A percentile compares a stretch with the other conserved stretches of the same genome.
phyloP scores from a whole-genome alignment of 2,888 invertebrate genomes.

The Tyria jacobaeae region DNA sequence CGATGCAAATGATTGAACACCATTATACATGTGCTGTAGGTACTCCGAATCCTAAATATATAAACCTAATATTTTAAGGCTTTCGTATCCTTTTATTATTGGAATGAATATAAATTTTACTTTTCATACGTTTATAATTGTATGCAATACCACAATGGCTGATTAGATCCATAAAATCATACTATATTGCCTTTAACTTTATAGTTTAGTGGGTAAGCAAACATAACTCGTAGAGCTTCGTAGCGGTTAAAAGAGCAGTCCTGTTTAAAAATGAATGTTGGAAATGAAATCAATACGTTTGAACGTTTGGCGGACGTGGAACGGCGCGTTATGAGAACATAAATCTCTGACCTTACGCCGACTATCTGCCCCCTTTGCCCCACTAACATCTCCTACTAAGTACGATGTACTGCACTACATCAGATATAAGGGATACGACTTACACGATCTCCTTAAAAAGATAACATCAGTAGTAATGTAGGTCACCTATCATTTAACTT shows the following conservation, averaged over 20 bases:
- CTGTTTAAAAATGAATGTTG: slow-evolving; percentile 76
- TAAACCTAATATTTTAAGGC: neutral
- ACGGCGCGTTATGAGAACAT: slow-evolving; percentile 80
- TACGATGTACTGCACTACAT: slow-evolving; percentile 70
- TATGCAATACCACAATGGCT: neutral
- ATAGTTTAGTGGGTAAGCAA: slow-evolving; percentile 17
- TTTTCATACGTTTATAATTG: neutral
- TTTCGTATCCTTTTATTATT: neutral
- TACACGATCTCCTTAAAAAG: slow-evolving; percentile 35
- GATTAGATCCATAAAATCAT: slow-evolving; percentile 16
- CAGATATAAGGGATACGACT: slow-evolving; percentile 69
- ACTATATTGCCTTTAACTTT: slow-evolving; percentile 15
- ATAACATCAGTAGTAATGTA: neutral
- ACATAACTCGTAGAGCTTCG: slow-evolving; percentile 39
- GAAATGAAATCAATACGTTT: slow-evolving; percentile 81
- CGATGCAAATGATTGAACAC: too few species aligned
- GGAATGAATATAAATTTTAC: neutral
- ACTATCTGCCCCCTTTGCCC: slow-evolving; percentile 52
- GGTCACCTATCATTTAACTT: neutral
- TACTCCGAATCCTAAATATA: too few species aligned
- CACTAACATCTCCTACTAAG: slow-evolving; percentile 56
- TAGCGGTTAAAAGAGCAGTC: slow-evolving; percentile 43
- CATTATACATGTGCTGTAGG: too few species aligned
- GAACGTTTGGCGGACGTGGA: slow-evolving; percentile 74
- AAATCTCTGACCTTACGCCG: slow-evolving; percentile 79